These are phyloP conservation scores for Drosophila leontia DNA, from an alignment of 1,140 invertebrate genomes.

Conservation along the genomic window DNA sequence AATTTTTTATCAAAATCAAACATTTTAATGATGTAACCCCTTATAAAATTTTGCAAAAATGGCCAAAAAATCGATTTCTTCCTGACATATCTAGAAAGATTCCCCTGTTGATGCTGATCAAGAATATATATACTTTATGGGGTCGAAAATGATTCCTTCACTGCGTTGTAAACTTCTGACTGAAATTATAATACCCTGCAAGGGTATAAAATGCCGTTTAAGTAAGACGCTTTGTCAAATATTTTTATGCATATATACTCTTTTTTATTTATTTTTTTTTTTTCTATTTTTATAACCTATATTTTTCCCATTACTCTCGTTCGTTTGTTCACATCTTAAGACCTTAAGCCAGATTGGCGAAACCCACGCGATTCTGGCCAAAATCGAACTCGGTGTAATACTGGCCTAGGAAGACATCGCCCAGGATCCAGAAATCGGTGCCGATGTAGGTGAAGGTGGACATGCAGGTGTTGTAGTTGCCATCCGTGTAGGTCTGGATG, in stretches of 20 bases:
- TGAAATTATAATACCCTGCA: too few relatives aligned
- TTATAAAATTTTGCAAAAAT: too few relatives aligned
- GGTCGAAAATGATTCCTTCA: too few relatives aligned
- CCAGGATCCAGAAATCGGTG: constrained; percentile 86
- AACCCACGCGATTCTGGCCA: constrained; percentile 89
- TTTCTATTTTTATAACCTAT: not conserved
- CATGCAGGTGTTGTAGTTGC: constrained; percentile 89
- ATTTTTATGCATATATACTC: not conserved
- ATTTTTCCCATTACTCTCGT: constrained; percentile 66
- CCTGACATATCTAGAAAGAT: too few relatives aligned
- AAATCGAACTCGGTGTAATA: constrained; percentile 91
- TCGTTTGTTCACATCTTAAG: constrained; percentile 86
- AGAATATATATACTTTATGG: too few relatives aligned
- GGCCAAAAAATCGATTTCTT: too few relatives aligned
- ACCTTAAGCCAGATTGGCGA: constrained; percentile 60
- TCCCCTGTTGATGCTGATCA: too few relatives aligned
- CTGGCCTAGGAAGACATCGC: constrained; percentile 89
- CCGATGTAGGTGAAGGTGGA: constrained; percentile 92
- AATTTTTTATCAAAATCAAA: too few relatives aligned
- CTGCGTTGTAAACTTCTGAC: too few relatives aligned
- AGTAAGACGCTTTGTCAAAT: not conserved
- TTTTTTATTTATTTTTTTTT: not conserved
- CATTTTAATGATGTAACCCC: too few relatives aligned
- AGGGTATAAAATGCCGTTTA: too few relatives aligned
- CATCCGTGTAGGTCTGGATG: constrained; percentile 87